phyloP scores from a whole-genome alignment of 2,113 vertebrate species.

The Dascyllus trimaculatus region DNA sequence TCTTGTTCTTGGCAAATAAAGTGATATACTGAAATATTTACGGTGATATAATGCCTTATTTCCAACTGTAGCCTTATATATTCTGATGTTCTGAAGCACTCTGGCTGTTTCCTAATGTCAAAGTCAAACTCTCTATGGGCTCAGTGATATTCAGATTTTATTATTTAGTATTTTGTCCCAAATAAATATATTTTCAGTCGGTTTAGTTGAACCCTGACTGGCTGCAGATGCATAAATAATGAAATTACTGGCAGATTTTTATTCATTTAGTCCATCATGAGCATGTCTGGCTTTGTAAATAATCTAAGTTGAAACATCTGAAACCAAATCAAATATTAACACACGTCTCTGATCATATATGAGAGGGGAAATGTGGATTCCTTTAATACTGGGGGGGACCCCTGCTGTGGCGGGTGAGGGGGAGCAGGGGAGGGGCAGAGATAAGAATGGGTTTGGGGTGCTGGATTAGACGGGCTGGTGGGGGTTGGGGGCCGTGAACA shows the following conservation, averaged over 20 bases:
- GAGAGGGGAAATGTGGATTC: conserved; percentile 35
- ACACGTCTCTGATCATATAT: conserved; percentile 48
- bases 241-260: background rate
- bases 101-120: too few relatives aligned
- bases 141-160: too few relatives aligned
- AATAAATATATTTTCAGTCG: too few relatives aligned
- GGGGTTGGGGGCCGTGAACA: background rate
- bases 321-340: conserved; percentile 48
- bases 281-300: conserved; percentile 30
- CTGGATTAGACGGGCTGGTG: conserved; percentile 41
- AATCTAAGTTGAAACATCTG: conserved; percentile 30
- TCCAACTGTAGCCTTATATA: background rate
- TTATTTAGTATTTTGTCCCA: too few relatives aligned
- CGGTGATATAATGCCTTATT: background rate
- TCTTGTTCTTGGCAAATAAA: background rate
- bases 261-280: background rate
- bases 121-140: background rate
- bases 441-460: conserved; percentile 45
- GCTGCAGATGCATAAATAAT: conserved; percentile 11
- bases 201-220: conserved; percentile 1
- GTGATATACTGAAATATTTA: background rate
- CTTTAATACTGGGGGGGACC: conserved; percentile 36
- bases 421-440: background rate
- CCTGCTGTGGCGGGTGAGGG: conserved; percentile 38
- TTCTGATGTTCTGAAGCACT: too few relatives aligned